Base-by-base conservation (phyloP, 2,797 vertebrate species). In the Sebastes nivosus region DNA sequence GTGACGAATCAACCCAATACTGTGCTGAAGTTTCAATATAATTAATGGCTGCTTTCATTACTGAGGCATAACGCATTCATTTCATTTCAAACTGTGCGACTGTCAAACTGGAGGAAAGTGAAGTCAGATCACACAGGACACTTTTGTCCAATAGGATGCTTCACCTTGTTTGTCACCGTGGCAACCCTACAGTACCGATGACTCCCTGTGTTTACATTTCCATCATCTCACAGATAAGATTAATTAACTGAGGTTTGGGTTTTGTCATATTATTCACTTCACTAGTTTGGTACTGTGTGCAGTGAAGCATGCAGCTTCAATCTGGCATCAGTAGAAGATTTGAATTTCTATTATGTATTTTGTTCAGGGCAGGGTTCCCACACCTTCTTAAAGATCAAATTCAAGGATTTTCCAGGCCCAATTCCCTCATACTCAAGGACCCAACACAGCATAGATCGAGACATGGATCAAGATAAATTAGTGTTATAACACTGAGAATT, bases 1-100 rank as follows among this genome's bases (percentile, higher is more conserved):
- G 77, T 82, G 83, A 87, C 84, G 72, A 75, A 90, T 88, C 58
- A 36, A 54, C 69, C 75, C 69, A 81, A 85, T 84, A 84, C 75
- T 32, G 50, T 3, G 20, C 79, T 27, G 18, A 81, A 68, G 27
- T 73, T 77, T 84, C 75, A 29, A 13, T 27, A 29, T 80, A 74
- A 87, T 83, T 87, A 83, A 79, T 25, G 61, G 55, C 70, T 65
- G 59, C 67, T 84, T 78, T 78, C 63, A 77, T 83, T 69, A 74
- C 71, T 1, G 78, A 85, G 32, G 38, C 77, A 29, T 36, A 18
- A 69, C 59, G 71, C 77, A 38, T 66, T 72, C 1, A 65, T 72
- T 76, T 85, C 36, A 80, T 73, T 80, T 80, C 68, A 29, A 74
- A 83, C 54, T 18, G 69, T 9, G 55, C 1, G 25, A 50, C 65